Base-by-base conservation (phyloP, 2,888 invertebrate genomes). In the Lamellibrachia satsuma region DNA sequence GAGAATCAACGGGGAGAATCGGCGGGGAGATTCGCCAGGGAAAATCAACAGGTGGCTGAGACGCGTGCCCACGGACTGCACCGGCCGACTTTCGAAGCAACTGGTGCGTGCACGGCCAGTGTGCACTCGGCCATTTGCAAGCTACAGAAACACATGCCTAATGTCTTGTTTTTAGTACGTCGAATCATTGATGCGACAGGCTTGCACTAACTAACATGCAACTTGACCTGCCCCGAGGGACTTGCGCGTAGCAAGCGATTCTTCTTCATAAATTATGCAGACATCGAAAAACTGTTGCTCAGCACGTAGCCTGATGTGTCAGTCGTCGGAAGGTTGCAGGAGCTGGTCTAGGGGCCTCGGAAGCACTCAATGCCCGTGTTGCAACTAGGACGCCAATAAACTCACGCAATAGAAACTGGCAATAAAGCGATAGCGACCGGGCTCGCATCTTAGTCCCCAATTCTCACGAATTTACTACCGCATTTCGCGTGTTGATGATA, bases 361-460 rank as follows among this genome's bases (percentile, higher is more conserved):
- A 11, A 75, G 75, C 75, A 75, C 75, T 75, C 75, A 22, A 75
- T 22, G 75, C 75, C 75, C 75, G 75, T 6, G 75, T 75, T 22
- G 75, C 75, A 75, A 75, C 75, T n/a, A n/a, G 75, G 75, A 75
- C 22, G 75, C 75, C 75, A 75, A 75, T 75, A 75, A 75, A 75
- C 22, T 75, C 22, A 75, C 75, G 75, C 75, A 75, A 75, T 75
- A 75, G 75, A 75, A 75, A 75, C 15, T 22, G 75, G 75, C 75
- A 75, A 75, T 75, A 75, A 75, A 75, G 22, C 75, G 75, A 75
- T 75, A 22, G 75, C 22, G 75, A 75, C 75, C 75, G n/a, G n/a
- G 75, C 75, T 15, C 57, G 57, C 75, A 75, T 22, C 75, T 75
- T 75, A 75, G 75, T n/a, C n/a, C 75, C 4, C 15, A n/a, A 75